Base-by-base conservation (phyloP, 2,797 vertebrate genomes). In the Myioborus melanocephalus region DNA sequence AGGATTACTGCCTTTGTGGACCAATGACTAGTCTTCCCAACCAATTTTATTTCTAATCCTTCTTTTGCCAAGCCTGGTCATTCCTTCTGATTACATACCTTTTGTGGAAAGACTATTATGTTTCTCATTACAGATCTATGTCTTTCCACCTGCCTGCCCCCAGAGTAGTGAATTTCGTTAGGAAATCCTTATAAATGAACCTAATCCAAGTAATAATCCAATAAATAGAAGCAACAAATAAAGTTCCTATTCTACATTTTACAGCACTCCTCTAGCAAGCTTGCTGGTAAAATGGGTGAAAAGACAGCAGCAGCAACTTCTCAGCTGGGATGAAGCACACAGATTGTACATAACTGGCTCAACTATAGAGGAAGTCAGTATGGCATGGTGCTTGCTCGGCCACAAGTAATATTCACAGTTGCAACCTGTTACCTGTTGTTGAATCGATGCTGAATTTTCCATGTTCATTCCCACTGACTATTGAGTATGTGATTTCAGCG, bases 401-500 rank as follows among this genome's bases (percentile, higher is more conserved):
- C 35, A 71, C 6, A 85, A 39, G 16, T 12, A 68, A 80, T 2
- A 53, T 53, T 57, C 27, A 46, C 30, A 88, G 34, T 24, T 49
- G 57, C 63, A 55, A 28, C 28, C 35, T 44, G 32, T 97, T 98
- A 99, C 99, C 99, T 91, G 98, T 98, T 66, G 94, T 98, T 17
- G 98, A 97, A 89, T 99, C 98, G 12, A 99, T 98, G 69, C 99
- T 99, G 98, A 99, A 99, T 97, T 98, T 98, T 86, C 99, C 98
- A 2, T 98, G 99, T 85, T 99, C 99, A 0, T 99, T 99, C 65
- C 99, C 99, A 41, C 98, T 99, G 91, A 99, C 97, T 94, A 99
- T 98, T 43, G 98, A 97, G 94, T 99, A 99, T 2, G 98, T 98
- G 91, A 99, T 99, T 96, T 99, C 99, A 6, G 98, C 98, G 47